Evolutionary conservation across 2,113 vertebrate genomes (phyloP), one percentile per base, ranked within the genome.

Genomic region (Pampusana beccarii): DNA sequence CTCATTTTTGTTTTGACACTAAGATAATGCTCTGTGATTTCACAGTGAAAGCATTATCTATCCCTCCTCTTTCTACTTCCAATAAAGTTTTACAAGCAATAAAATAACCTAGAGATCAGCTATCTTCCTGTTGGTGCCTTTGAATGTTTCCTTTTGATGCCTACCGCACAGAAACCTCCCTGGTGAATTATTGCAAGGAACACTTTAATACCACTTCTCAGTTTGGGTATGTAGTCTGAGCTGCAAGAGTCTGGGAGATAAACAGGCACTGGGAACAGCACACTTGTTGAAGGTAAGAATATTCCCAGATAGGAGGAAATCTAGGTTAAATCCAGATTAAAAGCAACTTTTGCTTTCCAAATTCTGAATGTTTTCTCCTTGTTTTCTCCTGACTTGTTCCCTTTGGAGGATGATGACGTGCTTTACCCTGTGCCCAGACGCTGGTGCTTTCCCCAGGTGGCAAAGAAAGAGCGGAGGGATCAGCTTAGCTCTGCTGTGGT

Each of bases 41-140:
- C 91, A 91, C 61, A 58, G 88, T 70, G 83, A 90, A 92, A 70
- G 66, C 50, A 80, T 92, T 84, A 94, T 95, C 90, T 95, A 54
- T 20, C 38, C 72, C 69, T 3, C 6, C 70, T 93, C 69, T 91
- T 83, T 90, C 85, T 56, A 8, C 81, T 82, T 81, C 93, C 93
- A 95, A 85, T 95, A 95, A 97, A 97, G 80, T 93, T 97, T 97
- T 92, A 96, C 90, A 87, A 89, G 94, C 95, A 90, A 93, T 97
- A 96, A 94, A 96, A 80, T 6, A 31, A 82, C 89, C 80, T 36
- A 36, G 70, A 79, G 81, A 89, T 86, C 85, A 92, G 84, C 82
- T 72, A 13, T 90, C 80, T 93, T 88, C 64, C 74, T 83, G 4
- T 16, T 80, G 83, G 67, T 82, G 86, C 94, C 92, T 88, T 53